Evolutionary conservation across 1,140 invertebrate species (phyloP), one percentile per base, ranked within the genome.

Genomic region (Heterodera carotae): DNA sequence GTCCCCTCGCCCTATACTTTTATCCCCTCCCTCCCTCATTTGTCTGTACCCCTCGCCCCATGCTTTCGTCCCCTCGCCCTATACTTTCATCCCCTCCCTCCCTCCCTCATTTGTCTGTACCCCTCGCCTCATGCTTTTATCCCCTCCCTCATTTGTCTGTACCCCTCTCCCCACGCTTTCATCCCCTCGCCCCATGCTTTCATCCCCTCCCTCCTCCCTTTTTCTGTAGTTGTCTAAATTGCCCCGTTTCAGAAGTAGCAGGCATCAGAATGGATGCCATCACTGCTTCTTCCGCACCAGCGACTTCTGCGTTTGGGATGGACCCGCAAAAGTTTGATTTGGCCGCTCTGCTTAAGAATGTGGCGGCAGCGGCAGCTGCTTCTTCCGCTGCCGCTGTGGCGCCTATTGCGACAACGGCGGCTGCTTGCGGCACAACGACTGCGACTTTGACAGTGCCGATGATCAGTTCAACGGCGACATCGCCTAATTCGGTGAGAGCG

Each of bases 261-360:
- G 33, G 22, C 39, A 74, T n/a, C n/a, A n/a, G 6, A 39, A 74
- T 74, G 72, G 72, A 74, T 34, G 72, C 69, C n/a, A 18, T 59
- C 59, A 71, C 69, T 56, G 69, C 43, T 5, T 29, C 33, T 10
- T 36, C 72, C 33, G 12, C 43, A 27, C 36, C 72, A 34, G 31
- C 72, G n/a, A 33, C 72, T 22, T 72, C 69, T 29, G 36, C 64
- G 25, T 74, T 74, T 62, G 56, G 56, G 15, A 74, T 62, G 59
- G 64, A 62, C 15, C 36, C 59, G 36, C 73, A 75, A 64, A 80
- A 80, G 62, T 72, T 80, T 71, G 79, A 80, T 62, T 74, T 80
- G 69, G 68, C 78, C 18, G 56, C 79, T 48, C 67, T 80, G 7
- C 69, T 80, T 2, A 80, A 81, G 53, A 64, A 69, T 43, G 79